phyloP scores from a whole-genome alignment of 2,888 invertebrate genomes.

The Heteromurus nitidus region DNA sequence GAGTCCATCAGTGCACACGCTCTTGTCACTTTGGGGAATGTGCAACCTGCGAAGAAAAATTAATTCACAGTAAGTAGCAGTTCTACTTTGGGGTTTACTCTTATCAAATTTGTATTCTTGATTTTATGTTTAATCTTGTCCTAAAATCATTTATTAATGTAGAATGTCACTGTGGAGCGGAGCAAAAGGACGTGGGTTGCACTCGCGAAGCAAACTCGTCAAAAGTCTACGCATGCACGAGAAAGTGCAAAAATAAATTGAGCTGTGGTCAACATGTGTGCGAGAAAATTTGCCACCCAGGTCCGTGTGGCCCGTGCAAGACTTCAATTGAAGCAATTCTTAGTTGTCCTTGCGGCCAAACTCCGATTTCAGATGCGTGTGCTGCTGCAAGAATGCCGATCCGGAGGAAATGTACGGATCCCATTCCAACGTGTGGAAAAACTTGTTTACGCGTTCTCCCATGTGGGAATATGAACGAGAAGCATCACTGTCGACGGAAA shows the following conservation, averaged over 20 bases:
- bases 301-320: slow-evolving; percentile 81
- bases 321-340: slow-evolving; percentile 80
- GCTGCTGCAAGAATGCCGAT: slow-evolving; percentile 74
- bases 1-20: slow-evolving; percentile 82
- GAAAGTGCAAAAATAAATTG: slow-evolving; percentile 77
- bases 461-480: slow-evolving; percentile 82
- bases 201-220: slow-evolving; percentile 78
- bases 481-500: slow-evolving; percentile 82
- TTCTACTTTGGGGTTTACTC: no score
- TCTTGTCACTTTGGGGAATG: slow-evolving; percentile 90
- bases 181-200: slow-evolving; percentile 81
- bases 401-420: slow-evolving; percentile 85
- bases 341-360: slow-evolving; percentile 87
- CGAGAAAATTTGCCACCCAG: slow-evolving; percentile 82
- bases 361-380: slow-evolving; percentile 76
- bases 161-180: slow-evolving; percentile 85
- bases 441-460: slow-evolving; percentile 80
- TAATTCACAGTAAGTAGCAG: slow-evolving; percentile 80
- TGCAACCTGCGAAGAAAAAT: slow-evolving; percentile 81
- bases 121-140: neutral
- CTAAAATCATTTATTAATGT: slow-evolving; percentile 61
- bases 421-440: slow-evolving; percentile 87
- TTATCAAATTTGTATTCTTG: neutral
- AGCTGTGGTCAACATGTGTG: slow-evolving; percentile 81
- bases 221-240: slow-evolving; percentile 80